A percentile compares a stretch with the other conserved stretches of the same genome.
phyloP scores from a whole-genome alignment of 64 coral and sea anemone species.

The Astreopora myriophthalma region DNA sequence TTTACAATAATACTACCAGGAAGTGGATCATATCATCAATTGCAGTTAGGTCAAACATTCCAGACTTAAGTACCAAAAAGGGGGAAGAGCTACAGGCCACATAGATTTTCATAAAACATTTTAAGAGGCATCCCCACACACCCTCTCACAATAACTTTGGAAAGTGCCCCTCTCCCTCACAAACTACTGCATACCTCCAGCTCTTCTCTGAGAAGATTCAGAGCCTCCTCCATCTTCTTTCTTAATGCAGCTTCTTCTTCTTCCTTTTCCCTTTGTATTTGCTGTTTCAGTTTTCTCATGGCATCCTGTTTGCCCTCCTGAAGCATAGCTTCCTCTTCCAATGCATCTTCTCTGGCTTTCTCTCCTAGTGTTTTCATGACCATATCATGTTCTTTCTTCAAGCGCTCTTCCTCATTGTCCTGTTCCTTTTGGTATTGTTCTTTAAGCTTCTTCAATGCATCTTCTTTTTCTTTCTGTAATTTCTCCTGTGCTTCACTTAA shows the following conservation, averaged over 20 bases:
- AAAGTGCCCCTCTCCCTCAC: background rate
- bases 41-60: no score
- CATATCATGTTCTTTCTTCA: constrained; percentile 73
- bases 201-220: constrained; percentile 66
- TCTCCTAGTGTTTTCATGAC: constrained; percentile 88
- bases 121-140: no score
- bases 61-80: no score
- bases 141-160: background rate
- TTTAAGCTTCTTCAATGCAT: constrained; percentile 67
- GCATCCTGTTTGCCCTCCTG: constrained; percentile 86
- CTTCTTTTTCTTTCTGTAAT: constrained; percentile 76
- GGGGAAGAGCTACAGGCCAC: no score
- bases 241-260: constrained; percentile 68
- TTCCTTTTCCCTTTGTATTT: constrained; percentile 84
- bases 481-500: constrained; percentile 87
- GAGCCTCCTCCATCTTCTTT: constrained; percentile 68
- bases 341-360: constrained; percentile 81
- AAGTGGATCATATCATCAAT: no score
- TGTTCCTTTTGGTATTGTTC: constrained; percentile 67
- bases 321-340: constrained; percentile 95
- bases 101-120: no score
- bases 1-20: no score
- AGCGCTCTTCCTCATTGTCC: constrained; percentile 75
- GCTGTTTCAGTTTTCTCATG: constrained; percentile 75
- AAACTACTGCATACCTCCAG: constrained; percentile 13